Base-by-base conservation (phyloP, 1,140 invertebrate species). In the Drosophila baimaii region DNA sequence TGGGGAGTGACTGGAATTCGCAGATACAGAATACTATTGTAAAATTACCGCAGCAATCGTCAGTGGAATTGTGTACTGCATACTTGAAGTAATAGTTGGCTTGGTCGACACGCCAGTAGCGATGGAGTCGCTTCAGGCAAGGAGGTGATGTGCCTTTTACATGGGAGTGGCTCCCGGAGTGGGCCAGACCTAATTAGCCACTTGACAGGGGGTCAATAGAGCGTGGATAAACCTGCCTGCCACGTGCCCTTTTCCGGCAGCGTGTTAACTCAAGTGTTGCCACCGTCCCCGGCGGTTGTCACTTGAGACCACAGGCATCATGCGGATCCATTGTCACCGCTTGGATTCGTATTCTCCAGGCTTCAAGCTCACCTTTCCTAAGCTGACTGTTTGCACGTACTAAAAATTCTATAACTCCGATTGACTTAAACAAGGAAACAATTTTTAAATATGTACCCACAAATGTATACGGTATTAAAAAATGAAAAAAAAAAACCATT, bases 1-100 rank as follows among this genome's bases (percentile, higher is more conserved):
- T n/a, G n/a, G 25, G n/a, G 27, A 68, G 57, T 64, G 59, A 31
- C 54, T 72, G 71, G 72, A 84, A 77, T 65, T 72, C 62, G 15
- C 64, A 75, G 52, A 33, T 62, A 64, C 65, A 76, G 59, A 69
- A 81, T 77, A 77, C 68, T 77, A 77, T 54, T 61, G 37, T 51
- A 31, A 51, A 19, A 81, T 68, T 80, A 64, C 76, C 52, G 44
- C 64, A 54, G 39, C 62, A 69, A 75, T 46, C 43, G 43, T 13
- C 13, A n/a, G 23, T 25, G 44, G 15, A 47, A n/a, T 49, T 17
- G n/a, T 77, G 72, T 69, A 77, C 65, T 39, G 77, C 79, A 73
- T 77, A 73, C 68, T 74, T 59, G 21, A 15, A n/a, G 8, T 25
- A 77, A 73, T 69, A 68, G 58, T 51, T 46, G 68, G 19, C 19